These are phyloP conservation scores for Casuarius casuarius DNA, from an alignment of 2,113 vertebrate genomes.

Conservation along the genomic window DNA sequence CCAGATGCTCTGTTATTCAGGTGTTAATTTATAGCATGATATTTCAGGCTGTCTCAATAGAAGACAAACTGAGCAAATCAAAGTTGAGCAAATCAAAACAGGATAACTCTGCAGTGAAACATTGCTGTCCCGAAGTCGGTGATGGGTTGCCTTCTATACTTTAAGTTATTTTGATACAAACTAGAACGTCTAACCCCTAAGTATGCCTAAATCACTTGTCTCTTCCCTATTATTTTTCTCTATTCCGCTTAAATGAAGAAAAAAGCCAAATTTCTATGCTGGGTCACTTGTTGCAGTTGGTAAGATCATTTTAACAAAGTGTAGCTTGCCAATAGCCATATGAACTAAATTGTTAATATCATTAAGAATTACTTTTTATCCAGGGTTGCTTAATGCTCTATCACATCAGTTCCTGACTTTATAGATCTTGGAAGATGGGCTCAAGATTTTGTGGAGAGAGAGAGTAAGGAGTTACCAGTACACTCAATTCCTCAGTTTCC, in stretches of 20 bases:
- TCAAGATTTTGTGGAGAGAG: not conserved
- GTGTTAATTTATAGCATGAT: not conserved
- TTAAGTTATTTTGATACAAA: not conserved
- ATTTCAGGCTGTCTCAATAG: not conserved
- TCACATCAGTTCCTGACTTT: not conserved
- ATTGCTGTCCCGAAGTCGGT: not conserved
- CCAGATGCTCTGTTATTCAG: not conserved
- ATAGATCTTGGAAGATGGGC: not conserved
- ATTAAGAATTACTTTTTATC: not conserved
- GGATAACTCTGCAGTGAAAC: not conserved
- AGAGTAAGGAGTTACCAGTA: not conserved
- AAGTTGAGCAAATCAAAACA: not conserved
- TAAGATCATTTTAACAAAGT: not conserved
- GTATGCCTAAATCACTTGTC: not conserved
- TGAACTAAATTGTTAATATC: not conserved
- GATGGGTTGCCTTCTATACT: not conserved
- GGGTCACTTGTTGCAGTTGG: not conserved
- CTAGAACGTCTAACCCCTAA: not conserved
- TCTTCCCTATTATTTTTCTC: not conserved
- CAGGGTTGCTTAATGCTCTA: not conserved
- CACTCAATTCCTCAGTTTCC: not conserved
- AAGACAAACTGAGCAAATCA: not conserved
- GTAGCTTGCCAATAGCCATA: not conserved
- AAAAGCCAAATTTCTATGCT: not conserved
- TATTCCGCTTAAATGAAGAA: not conserved